Conservation (phyloP, 30 jellyfish, hydroid and myxozoan genomes). For the Rhopilema esculentum region DNA sequence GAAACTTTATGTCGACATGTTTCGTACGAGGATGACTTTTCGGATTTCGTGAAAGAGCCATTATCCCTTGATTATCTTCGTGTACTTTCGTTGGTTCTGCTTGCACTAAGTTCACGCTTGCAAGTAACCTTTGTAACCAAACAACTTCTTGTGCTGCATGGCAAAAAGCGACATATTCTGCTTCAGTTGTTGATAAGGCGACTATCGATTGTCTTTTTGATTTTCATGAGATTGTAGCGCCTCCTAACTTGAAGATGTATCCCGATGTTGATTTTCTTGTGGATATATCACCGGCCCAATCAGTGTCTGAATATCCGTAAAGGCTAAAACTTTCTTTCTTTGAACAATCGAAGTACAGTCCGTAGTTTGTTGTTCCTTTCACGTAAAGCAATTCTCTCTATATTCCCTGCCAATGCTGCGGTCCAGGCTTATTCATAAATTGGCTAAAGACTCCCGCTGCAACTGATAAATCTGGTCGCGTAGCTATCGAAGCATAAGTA, state of each 20-base stretch:
- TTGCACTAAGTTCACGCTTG: conserved; percentile 17
- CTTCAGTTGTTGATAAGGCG: conserved; percentile 59
- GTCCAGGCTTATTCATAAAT: conserved; percentile 58
- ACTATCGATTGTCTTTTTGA: conserved; percentile 44
- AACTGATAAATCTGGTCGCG: conserved; percentile 61
- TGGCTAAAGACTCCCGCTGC: conserved; percentile 60
- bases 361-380: conserved; percentile 54
- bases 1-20: conserved; percentile 52
- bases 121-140: conserved; percentile 24
- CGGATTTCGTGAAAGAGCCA: conserved; percentile 36
- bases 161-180: conserved; percentile 50
- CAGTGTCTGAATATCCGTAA: conserved; percentile 56
- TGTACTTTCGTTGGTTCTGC: conserved; percentile 1
- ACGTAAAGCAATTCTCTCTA: conserved; percentile 55
- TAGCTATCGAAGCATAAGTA: conserved; percentile 59
- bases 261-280: conserved; percentile 61
- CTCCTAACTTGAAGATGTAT: conserved; percentile 42
- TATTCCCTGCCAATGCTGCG: conserved; percentile 47
- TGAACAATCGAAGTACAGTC: conserved; percentile 12
- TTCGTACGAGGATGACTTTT: conserved; percentile 38
- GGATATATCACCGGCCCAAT: conserved; percentile 54
- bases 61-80: conserved; percentile 49
- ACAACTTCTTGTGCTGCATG: conserved; percentile 69
- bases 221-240: conserved; percentile 34
- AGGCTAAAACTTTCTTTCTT: background rate